Base-by-base conservation (phyloP, 2,113 vertebrate genomes). In the Albula goreensis region DNA sequence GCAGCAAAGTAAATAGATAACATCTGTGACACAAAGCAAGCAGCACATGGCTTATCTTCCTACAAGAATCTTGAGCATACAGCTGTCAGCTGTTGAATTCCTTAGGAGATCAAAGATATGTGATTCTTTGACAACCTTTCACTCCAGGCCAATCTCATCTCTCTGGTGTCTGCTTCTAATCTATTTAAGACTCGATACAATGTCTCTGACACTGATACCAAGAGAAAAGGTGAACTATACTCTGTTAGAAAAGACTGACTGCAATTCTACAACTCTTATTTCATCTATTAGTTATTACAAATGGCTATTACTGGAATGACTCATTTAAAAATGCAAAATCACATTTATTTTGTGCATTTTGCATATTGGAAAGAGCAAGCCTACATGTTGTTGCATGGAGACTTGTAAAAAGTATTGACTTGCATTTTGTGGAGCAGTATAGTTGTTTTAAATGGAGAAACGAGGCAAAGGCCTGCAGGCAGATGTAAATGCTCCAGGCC, bases 61-160 rank as follows among this genome's bases (percentile, higher is more conserved):
- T 63, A 63, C 56, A 83, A 25, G 19, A 83, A 66, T 83, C 57
- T 52, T 48, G 15, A 83, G 82, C 56, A 60, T 15, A 83, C 82
- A 17, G 82, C 48, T 48, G 41, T 83, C 56, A 49, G 15, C 56
- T 8, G 22, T 3, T 56, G 56, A 63, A 66, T 83, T 83, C 56
- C 57, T 66, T 17, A 31, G 63, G 56, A 60, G 15, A 60, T 60
- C 56, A 52, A 57, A 82, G 81, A 82, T 82, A 51, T 53, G 52
- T 25, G n/a, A 82, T 52, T 53, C 56, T 51, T 31, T 52, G 56
- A 52, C 81, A n/a, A 51, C 81, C 13, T 82, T 51, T 53, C 81
- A 22, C 25, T 56, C 25, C 12, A 25, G 56, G 81, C 81, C 66
- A 56, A 12, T 56, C 53, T 41, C 31, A 56, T 7, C 12, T 56